These are phyloP conservation scores for Punctoribates punctum DNA, from an alignment of 2,888 invertebrate genomes.

Conservation along the genomic window DNA sequence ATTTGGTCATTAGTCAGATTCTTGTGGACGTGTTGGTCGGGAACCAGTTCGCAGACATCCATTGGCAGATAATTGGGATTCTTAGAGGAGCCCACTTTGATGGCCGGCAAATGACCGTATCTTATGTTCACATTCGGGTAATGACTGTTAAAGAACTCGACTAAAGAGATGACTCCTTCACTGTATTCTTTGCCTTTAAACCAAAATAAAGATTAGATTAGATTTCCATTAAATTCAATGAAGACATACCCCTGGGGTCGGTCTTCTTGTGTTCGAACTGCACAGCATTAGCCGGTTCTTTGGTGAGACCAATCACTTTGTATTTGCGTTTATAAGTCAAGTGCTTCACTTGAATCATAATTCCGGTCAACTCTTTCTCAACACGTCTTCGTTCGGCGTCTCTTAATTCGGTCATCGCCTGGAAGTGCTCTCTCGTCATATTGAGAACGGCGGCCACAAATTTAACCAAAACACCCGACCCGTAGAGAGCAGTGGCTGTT, in stretches of 20 bases:
- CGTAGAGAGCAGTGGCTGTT: conserved; percentile 42
- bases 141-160: neutral
- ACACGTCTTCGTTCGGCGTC: conserved; percentile 32
- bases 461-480: conserved; percentile 18
- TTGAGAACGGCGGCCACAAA: conserved; percentile 38
- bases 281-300: neutral
- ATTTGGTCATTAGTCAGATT: conserved; percentile 30
- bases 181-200: neutral
- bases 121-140: neutral
- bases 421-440: neutral
- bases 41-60: conserved; percentile 26
- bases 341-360: conserved; percentile 40
- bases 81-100: conserved; percentile 40
- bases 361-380: conserved; percentile 30
- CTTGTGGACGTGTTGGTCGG: conserved; percentile 24
- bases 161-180: neutral
- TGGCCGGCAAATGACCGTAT: conserved; percentile 42
- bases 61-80: conserved; percentile 19
- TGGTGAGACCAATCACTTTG: conserved; percentile 25
- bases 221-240: neutral
- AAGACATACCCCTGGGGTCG: conserved; percentile 4
- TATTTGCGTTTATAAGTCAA: conserved; percentile 38
- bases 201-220: neutral
- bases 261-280: conserved; percentile 1
- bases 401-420: neutral